Percentiles rank a stretch among this genome's conserved stretches.
Conservation (phyloP, 2,113 vertebrate species). For the Odocoileus virginianus region DNA sequence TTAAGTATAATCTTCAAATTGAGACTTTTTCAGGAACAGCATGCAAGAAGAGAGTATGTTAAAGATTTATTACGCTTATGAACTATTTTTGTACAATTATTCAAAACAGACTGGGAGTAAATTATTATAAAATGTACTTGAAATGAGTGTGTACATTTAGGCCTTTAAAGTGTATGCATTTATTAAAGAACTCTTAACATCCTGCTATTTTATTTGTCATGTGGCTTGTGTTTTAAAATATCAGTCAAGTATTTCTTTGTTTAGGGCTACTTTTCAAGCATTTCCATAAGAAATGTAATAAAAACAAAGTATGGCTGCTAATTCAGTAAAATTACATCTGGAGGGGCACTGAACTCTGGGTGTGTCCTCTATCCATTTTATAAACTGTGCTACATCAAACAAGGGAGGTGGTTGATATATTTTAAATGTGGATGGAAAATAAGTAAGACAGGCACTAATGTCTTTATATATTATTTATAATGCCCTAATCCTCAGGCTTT, state of each 20-base stretch:
- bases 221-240: constrained; percentile 31
- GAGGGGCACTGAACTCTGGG: not conserved
- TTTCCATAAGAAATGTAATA: not conserved
- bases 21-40: constrained; percentile 59
- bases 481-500: not conserved
- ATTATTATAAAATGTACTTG: constrained; percentile 60
- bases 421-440: constrained; percentile 1
- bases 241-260: constrained; percentile 29
- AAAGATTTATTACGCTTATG: constrained; percentile 56
- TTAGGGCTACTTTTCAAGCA: not conserved
- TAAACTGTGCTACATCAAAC: rapidly evolving
- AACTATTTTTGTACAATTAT: constrained; percentile 54
- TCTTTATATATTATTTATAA: not conserved
- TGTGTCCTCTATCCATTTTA: not conserved
- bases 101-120: constrained; percentile 48
- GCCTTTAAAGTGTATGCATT: constrained; percentile 21
- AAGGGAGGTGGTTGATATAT: not conserved
- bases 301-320: not conserved
- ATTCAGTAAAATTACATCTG: not conserved
- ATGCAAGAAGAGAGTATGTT: constrained; percentile 16
- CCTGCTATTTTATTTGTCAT: not conserved
- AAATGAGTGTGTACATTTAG: constrained; percentile 37
- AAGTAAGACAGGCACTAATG: not conserved
- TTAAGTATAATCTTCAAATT: constrained; percentile 62
- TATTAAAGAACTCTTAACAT: not conserved